Conservation (phyloP, 2,888 invertebrate species). For the Drosophila rubida region DNA sequence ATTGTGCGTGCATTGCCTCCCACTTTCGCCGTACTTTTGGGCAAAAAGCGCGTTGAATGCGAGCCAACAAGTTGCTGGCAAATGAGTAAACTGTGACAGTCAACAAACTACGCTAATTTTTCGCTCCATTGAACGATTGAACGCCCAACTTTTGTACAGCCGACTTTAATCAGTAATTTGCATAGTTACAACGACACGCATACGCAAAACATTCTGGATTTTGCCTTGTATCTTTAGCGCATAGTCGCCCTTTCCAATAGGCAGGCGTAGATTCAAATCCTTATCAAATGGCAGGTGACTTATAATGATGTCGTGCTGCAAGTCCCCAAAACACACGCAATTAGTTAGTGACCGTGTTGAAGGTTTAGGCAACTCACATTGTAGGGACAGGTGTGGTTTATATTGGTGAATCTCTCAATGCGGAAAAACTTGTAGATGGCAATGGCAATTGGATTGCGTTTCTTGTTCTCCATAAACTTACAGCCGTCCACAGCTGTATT, state of each 20-base stretch:
- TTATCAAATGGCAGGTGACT: background rate
- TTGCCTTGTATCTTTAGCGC: background rate
- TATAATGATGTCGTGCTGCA: background rate
- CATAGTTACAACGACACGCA: background rate
- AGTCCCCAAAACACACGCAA: background rate
- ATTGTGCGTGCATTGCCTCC: constrained; percentile 2
- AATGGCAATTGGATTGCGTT: background rate
- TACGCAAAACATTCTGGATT: background rate
- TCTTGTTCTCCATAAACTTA: background rate
- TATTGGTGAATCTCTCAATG: background rate
- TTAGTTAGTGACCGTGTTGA: background rate
- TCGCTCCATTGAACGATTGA: background rate
- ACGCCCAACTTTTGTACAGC: background rate
- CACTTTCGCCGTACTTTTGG: constrained; percentile 31
- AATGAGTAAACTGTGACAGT: constrained; percentile 38
- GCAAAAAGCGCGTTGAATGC: constrained; percentile 26
- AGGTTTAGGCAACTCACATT: background rate
- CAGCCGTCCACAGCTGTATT: background rate
- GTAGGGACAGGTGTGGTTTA: background rate
- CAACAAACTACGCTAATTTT: background rate
- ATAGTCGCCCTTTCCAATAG: background rate
- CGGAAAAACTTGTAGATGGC: background rate
- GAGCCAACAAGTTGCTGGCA: constrained; percentile 55
- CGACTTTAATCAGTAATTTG: background rate
- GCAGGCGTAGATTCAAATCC: background rate